Conservation (phyloP, 1,140 invertebrate species). For the Hylyphantes graminicola region DNA sequence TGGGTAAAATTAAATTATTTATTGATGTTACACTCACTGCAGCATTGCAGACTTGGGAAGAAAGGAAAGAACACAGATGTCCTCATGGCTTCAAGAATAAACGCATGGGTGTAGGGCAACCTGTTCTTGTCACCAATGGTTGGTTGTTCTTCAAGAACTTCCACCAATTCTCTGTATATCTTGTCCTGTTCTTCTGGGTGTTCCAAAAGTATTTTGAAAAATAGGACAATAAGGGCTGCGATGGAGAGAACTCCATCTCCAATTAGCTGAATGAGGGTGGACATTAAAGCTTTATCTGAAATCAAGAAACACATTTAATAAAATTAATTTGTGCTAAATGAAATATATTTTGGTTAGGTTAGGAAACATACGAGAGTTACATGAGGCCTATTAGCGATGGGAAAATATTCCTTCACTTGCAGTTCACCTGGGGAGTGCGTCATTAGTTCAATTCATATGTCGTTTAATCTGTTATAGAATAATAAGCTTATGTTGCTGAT, state of each 20-base stretch:
- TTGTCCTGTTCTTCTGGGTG: slow-evolving; percentile 28
- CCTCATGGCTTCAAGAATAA: slow-evolving; percentile 1
- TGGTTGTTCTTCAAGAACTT: slow-evolving; percentile 9
- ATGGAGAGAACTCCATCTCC: slow-evolving; percentile 19
- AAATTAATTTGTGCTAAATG: too few relatives aligned
- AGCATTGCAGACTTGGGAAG: slow-evolving; percentile 16
- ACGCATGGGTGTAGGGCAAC: slow-evolving; percentile 17
- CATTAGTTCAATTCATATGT: too few relatives aligned
- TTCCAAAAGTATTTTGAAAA: slow-evolving; percentile 1
- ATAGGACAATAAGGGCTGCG: background rate
- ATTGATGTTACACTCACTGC: background rate
- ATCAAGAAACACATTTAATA: background rate
- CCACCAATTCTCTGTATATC: slow-evolving; percentile 15
- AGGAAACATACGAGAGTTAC: too few relatives aligned
- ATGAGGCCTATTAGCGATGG: too few relatives aligned
- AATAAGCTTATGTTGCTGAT: too few relatives aligned
- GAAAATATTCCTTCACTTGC: too few relatives aligned
- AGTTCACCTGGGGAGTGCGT: too few relatives aligned
- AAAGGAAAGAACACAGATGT: background rate
- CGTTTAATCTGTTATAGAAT: too few relatives aligned
- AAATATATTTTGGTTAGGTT: too few relatives aligned
- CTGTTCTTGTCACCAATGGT: slow-evolving; percentile 17
- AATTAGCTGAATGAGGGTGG: slow-evolving; percentile 15
- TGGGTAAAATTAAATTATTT: background rate
- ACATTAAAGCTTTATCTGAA: slow-evolving; percentile 1